Evolutionary conservation across 2,113 vertebrate genomes (phyloP), one percentile per base, ranked within the genome.

Genomic region (Pelvicachromis taeniatus): DNA sequence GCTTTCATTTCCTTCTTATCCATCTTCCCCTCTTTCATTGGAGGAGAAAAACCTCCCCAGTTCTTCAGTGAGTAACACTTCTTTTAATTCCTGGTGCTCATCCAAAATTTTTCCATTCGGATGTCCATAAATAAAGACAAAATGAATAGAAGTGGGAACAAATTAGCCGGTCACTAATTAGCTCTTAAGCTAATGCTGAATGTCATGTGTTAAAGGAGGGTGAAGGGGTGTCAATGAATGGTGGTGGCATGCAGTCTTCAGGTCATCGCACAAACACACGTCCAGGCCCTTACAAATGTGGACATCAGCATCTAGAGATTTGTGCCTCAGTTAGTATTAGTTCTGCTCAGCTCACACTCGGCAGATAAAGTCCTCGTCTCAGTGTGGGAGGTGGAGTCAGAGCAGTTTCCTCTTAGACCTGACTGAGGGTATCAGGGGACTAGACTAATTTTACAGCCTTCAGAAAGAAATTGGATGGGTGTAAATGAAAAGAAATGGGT

Each of bases 131-230:
- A 95, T 94, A 81, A 94, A 94, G 91, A 90, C 59, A 88, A 90
- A 95, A 94, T 94, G 89, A 94, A 94, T 85, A 90, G 88, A 80
- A 80, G 88, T 84, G 90, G 88, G 93, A 93, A 96, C 95, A 94
- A 95, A 95, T 96, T 95, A 95, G 89, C 94, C 38, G 35, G 85
- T 88, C 78, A 50, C 85, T 95, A 94, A 96, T 95, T 95, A 93
- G 87, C 84, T 33, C 80, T 90, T 90, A 90, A 94, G 83, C 91
- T 89, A 92, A 91, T 86, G 90, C 90, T 86, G 87, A 93, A 92
- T 93, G 93, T 87, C 84, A 89, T 73, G 79, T 89, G 85, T 93
- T 87, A 87, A 84, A 89, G 56, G 50, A 89, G 79, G 80, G 81
- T 35, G 90, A 52, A 38, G 23, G 56, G 53, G 85, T 94, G 88